Evolutionary conservation across 2,888 invertebrate species (phyloP).

Genomic region (Drosophila prostipennis): DNA sequence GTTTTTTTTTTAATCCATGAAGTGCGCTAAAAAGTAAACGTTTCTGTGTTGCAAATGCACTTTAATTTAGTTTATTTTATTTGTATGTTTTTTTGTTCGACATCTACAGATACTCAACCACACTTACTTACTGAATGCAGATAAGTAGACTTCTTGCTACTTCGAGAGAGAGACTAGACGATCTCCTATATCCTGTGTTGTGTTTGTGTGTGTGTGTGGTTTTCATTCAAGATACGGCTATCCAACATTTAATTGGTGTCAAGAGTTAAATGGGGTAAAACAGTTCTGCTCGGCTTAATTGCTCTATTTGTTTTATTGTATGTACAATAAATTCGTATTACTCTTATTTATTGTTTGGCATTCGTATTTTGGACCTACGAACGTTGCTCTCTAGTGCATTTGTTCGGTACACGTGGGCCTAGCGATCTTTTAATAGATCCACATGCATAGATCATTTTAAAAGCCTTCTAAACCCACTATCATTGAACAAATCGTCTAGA

Average conservation of each 20-base stretch:
- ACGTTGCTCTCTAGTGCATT: conserved; percentile 24
- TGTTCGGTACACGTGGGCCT: conserved; percentile 8
- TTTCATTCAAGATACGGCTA: conserved; percentile 9
- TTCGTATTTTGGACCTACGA: conserved; percentile 36
- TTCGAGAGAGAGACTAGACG: conserved; percentile 3
- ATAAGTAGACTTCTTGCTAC: not conserved
- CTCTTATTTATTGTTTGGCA: conserved; percentile 61
- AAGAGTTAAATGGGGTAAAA: conserved; percentile 32
- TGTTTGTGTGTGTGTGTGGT: conserved; percentile 8
- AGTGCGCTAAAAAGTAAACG: conserved; percentile 63
- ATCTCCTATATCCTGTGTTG: not conserved
- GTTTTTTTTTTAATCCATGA: conserved; percentile 40
- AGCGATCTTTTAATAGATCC: not conserved
- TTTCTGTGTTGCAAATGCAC: conserved; percentile 44
- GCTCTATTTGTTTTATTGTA: conserved; percentile 52
- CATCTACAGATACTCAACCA: not conserved
- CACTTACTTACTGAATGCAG: not conserved
- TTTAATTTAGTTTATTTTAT: not conserved
- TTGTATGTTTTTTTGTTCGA: not conserved
- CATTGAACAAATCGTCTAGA: conserved; percentile 22
- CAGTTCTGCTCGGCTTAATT: conserved; percentile 45
- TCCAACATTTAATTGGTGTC: conserved; percentile 1
- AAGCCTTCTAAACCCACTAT: not conserved
- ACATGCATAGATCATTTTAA: no score
- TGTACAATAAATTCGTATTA: conserved; percentile 73